A percentile compares a stretch with the other conserved stretches of the same genome.
Conservation (phyloP, 2,797 vertebrate species). For the Antennarius maculatus region DNA sequence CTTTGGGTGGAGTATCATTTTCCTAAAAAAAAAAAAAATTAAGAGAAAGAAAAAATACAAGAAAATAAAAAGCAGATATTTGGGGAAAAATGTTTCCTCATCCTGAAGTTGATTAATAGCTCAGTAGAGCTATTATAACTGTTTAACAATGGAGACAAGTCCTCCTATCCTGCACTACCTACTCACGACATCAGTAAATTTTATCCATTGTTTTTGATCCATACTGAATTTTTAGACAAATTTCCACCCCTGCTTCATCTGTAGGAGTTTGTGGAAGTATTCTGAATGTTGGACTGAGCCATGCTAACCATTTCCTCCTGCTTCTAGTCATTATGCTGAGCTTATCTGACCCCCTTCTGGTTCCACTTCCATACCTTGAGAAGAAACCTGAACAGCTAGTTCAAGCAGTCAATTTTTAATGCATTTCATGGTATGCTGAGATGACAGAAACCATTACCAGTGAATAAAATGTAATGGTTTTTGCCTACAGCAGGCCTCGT, state of each 20-base stretch:
- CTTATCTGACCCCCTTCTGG: not conserved
- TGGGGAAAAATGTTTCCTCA: not conserved
- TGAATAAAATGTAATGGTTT: constrained; percentile 5
- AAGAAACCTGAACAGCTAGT: too few species aligned
- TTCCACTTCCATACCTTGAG: not conserved
- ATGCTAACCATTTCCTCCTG: not conserved
- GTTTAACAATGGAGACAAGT: too few species aligned
- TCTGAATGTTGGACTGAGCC: not conserved
- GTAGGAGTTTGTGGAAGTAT: too few species aligned
- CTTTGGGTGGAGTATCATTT: not conserved
- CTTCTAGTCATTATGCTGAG: not conserved
- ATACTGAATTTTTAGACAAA: too few species aligned
- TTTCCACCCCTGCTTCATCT: too few species aligned
- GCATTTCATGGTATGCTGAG: constrained; percentile 14
- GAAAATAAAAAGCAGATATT: not conserved
- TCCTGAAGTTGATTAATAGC: not conserved
- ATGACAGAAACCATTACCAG: not conserved
- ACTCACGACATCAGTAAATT: too few species aligned
- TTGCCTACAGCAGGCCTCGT: constrained; percentile 42
- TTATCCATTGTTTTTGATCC: too few species aligned
- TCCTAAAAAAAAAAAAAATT: not conserved
- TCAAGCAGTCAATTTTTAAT: constrained; percentile 6
- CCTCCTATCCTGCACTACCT: too few species aligned
- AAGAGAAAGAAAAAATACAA: not conserved
- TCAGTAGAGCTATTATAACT: too few species aligned